These are phyloP conservation scores for Hydrozoanthus tunicans DNA, from an alignment of 64 coral and sea anemone genomes.

Conservation along the genomic window DNA sequence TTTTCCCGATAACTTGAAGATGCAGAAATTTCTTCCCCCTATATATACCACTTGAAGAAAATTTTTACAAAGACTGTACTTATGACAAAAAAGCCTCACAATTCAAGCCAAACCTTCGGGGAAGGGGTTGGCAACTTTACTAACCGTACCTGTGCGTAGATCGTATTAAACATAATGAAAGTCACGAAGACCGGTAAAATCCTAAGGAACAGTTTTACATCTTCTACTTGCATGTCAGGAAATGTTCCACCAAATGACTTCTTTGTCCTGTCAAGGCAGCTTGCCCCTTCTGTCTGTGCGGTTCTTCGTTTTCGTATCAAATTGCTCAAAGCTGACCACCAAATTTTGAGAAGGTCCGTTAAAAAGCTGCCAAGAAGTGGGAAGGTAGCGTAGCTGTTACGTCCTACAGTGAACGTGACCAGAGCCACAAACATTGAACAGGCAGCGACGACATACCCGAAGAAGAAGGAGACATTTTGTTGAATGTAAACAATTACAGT, in stretches of 20 bases:
- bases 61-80: no score
- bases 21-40: no score
- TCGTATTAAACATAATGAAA: conserved; percentile 59
- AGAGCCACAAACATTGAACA: conserved; percentile 27
- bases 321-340: conserved; percentile 64
- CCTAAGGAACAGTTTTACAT: conserved; percentile 59
- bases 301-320: not conserved
- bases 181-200: conserved; percentile 65
- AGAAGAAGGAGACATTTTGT: conserved; percentile 39
- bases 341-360: conserved; percentile 59
- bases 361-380: conserved; percentile 52
- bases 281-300: not conserved
- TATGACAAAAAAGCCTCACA: no score
- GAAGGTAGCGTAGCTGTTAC: conserved; percentile 59
- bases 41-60: no score
- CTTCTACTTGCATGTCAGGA: conserved; percentile 62
- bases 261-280: conserved; percentile 68
- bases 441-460: conserved; percentile 27
- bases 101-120: no score
- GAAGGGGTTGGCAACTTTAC: no score
- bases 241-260: conserved; percentile 30
- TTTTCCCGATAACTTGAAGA: no score
- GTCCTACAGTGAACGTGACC: conserved; percentile 39
- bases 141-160: conserved; percentile 64
- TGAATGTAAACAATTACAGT: not conserved